These are phyloP conservation scores for Cistogaster globosa DNA, from an alignment of 2,888 invertebrate species.

Conservation along the genomic window DNA sequence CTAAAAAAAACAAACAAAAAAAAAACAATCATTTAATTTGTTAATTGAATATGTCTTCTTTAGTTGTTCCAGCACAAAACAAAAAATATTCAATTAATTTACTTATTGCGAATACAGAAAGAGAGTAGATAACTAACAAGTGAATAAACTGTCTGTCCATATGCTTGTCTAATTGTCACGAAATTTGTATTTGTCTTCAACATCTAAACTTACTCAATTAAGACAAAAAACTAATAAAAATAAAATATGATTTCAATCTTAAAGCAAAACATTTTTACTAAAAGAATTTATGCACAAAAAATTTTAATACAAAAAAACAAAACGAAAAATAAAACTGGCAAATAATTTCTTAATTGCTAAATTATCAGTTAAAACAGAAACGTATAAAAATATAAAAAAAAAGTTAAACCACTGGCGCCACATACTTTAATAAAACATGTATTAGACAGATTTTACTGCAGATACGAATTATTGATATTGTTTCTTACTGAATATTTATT, in stretches of 20 bases:
- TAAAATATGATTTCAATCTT: slow-evolving; percentile 41
- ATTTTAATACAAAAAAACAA: slow-evolving; percentile 1
- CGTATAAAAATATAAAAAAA: slow-evolving; percentile 23
- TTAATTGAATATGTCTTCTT: slow-evolving; percentile 69
- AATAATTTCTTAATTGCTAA: slow-evolving; percentile 64
- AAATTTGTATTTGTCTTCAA: slow-evolving; percentile 18
- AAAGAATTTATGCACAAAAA: slow-evolving; percentile 22
- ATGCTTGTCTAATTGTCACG: slow-evolving; percentile 1
- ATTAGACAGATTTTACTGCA: slow-evolving; percentile 60
- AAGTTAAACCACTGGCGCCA: slow-evolving; percentile 65
- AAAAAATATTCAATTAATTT: slow-evolving; percentile 64
- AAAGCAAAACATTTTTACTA: not conserved
- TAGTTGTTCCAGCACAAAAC: slow-evolving; percentile 43
- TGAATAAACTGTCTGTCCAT: slow-evolving; percentile 2
- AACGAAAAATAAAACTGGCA: slow-evolving; percentile 51
- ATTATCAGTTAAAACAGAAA: slow-evolving; percentile 65
- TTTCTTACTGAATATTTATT: slow-evolving; percentile 5
- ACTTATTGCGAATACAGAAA: slow-evolving; percentile 51
- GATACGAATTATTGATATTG: slow-evolving; percentile 43
- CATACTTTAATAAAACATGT: slow-evolving; percentile 47
- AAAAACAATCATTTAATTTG: slow-evolving; percentile 66
- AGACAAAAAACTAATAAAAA: slow-evolving; percentile 28
- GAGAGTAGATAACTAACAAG: slow-evolving; percentile 41
- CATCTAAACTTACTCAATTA: slow-evolving; percentile 44
- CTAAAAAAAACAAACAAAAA: slow-evolving; percentile 20